Base-by-base conservation (phyloP, 1,140 invertebrate genomes). In the Cydia strobilella region DNA sequence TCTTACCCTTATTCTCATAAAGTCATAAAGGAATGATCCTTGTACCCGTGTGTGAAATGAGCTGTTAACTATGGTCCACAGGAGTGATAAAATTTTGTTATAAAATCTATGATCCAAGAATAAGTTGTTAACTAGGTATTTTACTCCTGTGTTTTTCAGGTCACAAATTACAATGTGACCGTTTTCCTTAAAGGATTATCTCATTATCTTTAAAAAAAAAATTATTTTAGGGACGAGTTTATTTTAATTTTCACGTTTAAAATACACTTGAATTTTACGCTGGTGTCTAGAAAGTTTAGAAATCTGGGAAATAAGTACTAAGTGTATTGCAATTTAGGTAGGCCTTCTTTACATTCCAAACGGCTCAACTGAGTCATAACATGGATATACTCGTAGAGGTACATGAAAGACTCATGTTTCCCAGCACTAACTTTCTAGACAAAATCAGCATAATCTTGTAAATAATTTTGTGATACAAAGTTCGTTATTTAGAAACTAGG, bases 271-370 rank as follows among this genome's bases (percentile, higher is more conserved):
- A 59, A 3, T 23, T 59, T 3, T 23, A 59, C 23, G 18, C 54
- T 59, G 7, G 20, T 66, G 39, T 78, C 48, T 74, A 71, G 51
- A 48, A 74, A 69, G 69, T 25, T 62, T 54, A 72, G 27, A 72
- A 63, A 62, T 35, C 18, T 59, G 10, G 54, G 20, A 59, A 59
- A 59, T 10, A 59, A 23, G 54, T 59, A 20, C 6, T 59, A 59
- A 20, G 7, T 23, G 2, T 6, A 20, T 54, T 59, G 54, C 54
- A 59, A 59, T 12, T 59, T 23, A 23, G 18, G 0, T 59, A 59
- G 1, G 18, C 10, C 2, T 59, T 10, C 9, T 20, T 9, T 59
- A 51, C 48, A 51, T 51, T 51, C n/a, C 15, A 51, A n/a, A 51
- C 5, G 13, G 1, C n/a, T 51, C n/a, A 7, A 9, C 6, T 35